Evolutionary conservation across 2,797 vertebrate genomes (phyloP).

Genomic region (Crocidura indochinensis): DNA sequence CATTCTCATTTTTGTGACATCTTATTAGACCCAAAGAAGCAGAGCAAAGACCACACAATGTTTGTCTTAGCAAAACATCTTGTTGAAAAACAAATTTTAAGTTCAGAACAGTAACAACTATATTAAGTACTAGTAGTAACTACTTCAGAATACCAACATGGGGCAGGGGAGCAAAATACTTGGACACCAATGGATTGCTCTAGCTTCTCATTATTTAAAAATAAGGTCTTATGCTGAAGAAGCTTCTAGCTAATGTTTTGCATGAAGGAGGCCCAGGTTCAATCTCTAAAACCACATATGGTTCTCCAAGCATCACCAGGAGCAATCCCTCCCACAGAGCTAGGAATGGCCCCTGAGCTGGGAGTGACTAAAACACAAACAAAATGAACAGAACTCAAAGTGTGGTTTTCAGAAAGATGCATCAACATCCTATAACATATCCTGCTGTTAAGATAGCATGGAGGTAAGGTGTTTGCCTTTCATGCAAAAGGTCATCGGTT

Average conservation of each 20-base stretch:
- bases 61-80: slow-evolving; percentile 2
- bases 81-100: slow-evolving; percentile 15
- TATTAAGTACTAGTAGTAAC: not conserved
- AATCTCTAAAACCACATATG: too few species aligned
- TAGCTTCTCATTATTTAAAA: not conserved
- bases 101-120: not conserved
- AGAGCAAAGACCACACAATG: not conserved
- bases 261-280: too few species aligned
- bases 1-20: not conserved
- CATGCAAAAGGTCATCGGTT: too few species aligned
- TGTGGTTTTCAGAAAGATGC: not conserved
- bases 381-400: not conserved
- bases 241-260: too few species aligned
- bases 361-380: too few species aligned
- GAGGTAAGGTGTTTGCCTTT: too few species aligned
- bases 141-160: not conserved
- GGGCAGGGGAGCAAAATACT: not conserved
- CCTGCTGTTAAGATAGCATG: too few species aligned
- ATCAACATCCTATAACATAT: not conserved
- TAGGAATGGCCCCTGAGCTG: too few species aligned
- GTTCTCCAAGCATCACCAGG: too few species aligned
- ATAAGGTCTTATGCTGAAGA: too few species aligned
- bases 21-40: not conserved
- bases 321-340: too few species aligned
- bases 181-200: not conserved